Evolutionary conservation across 92 coral and sea anemone species (phyloP), one percentile per base, ranked within the genome.

Genomic region (Bergia sp.): DNA sequence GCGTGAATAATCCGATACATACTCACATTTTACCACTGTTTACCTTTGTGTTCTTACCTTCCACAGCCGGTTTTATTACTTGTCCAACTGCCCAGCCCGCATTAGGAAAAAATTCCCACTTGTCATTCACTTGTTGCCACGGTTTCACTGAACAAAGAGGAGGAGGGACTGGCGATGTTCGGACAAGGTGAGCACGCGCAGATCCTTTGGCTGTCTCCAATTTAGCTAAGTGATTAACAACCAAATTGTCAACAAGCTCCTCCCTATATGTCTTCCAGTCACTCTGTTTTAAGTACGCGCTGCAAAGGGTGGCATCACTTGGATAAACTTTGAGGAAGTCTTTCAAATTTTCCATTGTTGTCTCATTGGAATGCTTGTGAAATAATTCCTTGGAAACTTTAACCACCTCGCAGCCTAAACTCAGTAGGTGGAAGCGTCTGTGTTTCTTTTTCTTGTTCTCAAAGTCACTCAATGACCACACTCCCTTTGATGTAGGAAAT

Each of bases 241-340:
- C 91, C 12, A 95, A 82, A 77, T 92, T 92, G 71, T 95, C 98
- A 5, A 95, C 98, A 36, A 95, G 91, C 49, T 92, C 96, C 81
- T 97, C 99, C 76, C 98, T 91, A 88, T 97, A 97, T 3, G 96
- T 90, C 21, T 94, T 91, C 99, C 99, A 97, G 82, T 94, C 92
- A 78, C 96, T 97, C 42, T 86, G 96, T 53, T 94, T 94, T 10
- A 95, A 76, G 86, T 95, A 97, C 39, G 95, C 80, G 5, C 91
- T 92, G 41, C 96, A 92, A 37, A 97, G 95, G 37, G 81, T 87
- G 38, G 89, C 90, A 72, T 97, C 99, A 42, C 85, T 91, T 4
- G 99, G 98, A 90, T 95, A 97, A 3, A 36, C 76, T 13, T 88
- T 86, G 8, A 93, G 90, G 76, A 90, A 81, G 41, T 87, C 50